Percentiles rank a stretch among this genome's conserved stretches.
These are phyloP conservation scores for Parambassis ranga DNA, from an alignment of 2,797 vertebrate species.

Conservation along the genomic window DNA sequence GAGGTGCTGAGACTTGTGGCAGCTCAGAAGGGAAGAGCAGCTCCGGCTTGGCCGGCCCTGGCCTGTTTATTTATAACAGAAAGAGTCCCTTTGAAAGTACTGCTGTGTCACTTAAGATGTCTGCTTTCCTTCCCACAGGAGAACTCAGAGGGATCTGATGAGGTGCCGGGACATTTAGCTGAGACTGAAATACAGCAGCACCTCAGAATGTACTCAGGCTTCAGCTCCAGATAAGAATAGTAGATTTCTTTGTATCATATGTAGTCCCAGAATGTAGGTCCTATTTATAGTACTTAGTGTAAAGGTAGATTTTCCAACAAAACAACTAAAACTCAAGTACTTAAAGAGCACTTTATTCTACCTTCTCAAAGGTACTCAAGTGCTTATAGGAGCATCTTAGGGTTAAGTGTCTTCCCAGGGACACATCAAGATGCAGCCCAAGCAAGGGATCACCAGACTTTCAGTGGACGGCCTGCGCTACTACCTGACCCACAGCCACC, in stretches of 20 bases:
- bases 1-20: conserved; percentile 58
- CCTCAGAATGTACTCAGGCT: background rate
- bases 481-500: no score
- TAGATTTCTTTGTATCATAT: background rate
- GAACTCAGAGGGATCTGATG: conserved; percentile 14
- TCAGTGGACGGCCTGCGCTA: no score
- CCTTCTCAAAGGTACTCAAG: no score
- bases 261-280: no score
- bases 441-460: no score
- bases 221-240: background rate
- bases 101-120: conserved; percentile 65
- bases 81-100: conserved; percentile 44
- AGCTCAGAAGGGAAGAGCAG: conserved; percentile 42
- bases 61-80: conserved; percentile 79
- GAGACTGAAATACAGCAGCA: conserved; percentile 6
- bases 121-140: conserved; percentile 46
- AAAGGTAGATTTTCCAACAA: no score
- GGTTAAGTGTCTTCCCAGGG: no score
- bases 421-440: no score
- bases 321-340: no score
- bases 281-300: no score
- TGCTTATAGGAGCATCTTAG: no score
- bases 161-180: conserved; percentile 17
- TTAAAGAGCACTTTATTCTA: no score
- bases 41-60: conserved; percentile 10